Evolutionary conservation across 2,888 invertebrate genomes (phyloP), one percentile per base, ranked within the genome.

Genomic region (Mythimna ferrago): DNA sequence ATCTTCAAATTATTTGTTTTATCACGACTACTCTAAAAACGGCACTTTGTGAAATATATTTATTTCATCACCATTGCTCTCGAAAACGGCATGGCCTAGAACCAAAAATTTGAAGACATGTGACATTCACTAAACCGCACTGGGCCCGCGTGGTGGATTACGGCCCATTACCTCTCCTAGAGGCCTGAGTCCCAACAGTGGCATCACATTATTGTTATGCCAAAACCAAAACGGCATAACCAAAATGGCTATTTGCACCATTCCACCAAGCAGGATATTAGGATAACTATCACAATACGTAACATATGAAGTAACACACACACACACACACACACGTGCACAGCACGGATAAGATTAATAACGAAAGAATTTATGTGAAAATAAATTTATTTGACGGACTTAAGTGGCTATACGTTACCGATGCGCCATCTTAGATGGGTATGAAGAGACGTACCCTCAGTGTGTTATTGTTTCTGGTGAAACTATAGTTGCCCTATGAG

Each of bases 311-410:
- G 77, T 78, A 80, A 89, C 89, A 89, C n/a, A n/a, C n/a, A n/a
- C n/a, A n/a, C n/a, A n/a, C n/a, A n/a, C n/a, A 90, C 83, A 78
- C 87, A 90, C 86, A 88, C 83, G 84, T 83, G 81, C 86, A 79
- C 82, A 86, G 85, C 84, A 86, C 83, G 85, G 86, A 84, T 82
- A 86, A 88, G 89, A 91, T 91, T 91, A 90, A 91, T 89, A 91
- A 89, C 86, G 54, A 76, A 83, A 79, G 64, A 70, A 91, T 86
- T 85, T 90, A 91, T 90, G 89, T 73, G 86, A 76, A 86, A 84
- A 88, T 90, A 91, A 89, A 91, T 91, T 90, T 90, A 91, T 90
- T 86, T 88, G 90, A 87, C 86, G 83, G 80, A 82, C 86, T 86
- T 88, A 90, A 89, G 88, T 87, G 87, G 88, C 85, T 75, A 74